phyloP scores from a whole-genome alignment of 37 sponge, comb jelly and placozoan species.

The Cladorhizidae sp. region DNA sequence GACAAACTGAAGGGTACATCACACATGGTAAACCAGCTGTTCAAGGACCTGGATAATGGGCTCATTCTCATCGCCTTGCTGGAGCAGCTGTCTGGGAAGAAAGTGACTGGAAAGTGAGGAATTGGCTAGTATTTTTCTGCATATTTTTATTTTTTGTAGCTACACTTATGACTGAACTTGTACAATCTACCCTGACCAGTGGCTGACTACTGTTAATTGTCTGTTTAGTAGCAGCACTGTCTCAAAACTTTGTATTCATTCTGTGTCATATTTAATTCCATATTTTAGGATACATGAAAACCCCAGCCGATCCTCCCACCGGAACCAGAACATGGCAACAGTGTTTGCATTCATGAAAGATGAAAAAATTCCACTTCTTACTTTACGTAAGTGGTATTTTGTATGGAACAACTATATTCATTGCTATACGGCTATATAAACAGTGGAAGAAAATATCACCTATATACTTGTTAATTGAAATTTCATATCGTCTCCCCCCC shows the following conservation, averaged over 20 bases:
- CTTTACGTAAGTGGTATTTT: conserved; percentile 83
- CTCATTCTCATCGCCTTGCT: conserved; percentile 73
- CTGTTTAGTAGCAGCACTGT: too few species aligned
- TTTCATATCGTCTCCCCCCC: too few species aligned
- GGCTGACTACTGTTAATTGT: too few species aligned
- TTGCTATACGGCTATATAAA: too few species aligned
- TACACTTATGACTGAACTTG: too few species aligned
- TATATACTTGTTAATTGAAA: too few species aligned
- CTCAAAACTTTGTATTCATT: background rate
- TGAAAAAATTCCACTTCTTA: conserved; percentile 76
- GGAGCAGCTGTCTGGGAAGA: conserved; percentile 79
- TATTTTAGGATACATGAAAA: conserved; percentile 58
- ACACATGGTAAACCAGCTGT: conserved; percentile 57
- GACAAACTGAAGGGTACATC: conserved; percentile 60
- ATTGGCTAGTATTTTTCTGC: background rate
- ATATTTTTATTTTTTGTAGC: too few species aligned
- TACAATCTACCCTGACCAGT: too few species aligned
- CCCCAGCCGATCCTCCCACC: conserved; percentile 66
- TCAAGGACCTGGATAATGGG: conserved; percentile 82
- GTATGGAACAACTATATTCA: too few species aligned
- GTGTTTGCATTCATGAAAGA: conserved; percentile 85
- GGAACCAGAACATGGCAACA: conserved; percentile 71
- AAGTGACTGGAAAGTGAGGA: conserved; percentile 58
- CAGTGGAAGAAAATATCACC: too few species aligned
- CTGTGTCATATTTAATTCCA: background rate